Conservation (phyloP, 2,888 invertebrate species). For the Callosobruchus maculatus region DNA sequence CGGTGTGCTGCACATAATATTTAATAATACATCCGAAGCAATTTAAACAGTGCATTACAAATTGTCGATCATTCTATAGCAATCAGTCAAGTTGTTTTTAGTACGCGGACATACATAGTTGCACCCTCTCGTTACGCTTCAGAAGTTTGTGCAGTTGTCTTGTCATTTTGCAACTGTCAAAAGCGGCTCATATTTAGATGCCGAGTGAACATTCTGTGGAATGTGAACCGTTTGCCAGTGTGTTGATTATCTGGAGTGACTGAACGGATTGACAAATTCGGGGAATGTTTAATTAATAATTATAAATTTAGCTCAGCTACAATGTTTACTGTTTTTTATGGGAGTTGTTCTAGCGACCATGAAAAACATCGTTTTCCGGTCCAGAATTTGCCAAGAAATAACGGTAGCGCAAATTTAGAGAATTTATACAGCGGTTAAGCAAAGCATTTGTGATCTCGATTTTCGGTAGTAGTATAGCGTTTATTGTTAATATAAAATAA, state of each 20-base stretch:
- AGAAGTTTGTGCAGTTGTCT: background rate
- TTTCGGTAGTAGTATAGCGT: too few relatives aligned
- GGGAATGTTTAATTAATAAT: background rate
- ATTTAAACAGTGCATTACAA: background rate
- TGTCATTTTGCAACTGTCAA: background rate
- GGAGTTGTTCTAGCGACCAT: too few relatives aligned
- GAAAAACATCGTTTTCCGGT: too few relatives aligned
- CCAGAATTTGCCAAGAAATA: too few relatives aligned
- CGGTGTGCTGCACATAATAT: background rate
- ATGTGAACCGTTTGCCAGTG: background rate
- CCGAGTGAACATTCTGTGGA: background rate
- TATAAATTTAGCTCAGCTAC: too few relatives aligned
- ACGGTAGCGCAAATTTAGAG: too few relatives aligned
- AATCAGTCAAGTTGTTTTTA: background rate
- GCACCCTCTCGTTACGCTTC: background rate
- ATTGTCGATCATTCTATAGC: background rate
- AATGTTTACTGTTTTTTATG: too few relatives aligned
- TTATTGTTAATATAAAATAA: too few relatives aligned
- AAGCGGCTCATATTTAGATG: background rate
- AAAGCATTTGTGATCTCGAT: too few relatives aligned
- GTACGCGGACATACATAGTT: background rate
- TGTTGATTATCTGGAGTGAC: background rate
- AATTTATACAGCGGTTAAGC: too few relatives aligned
- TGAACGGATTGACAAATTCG: background rate
- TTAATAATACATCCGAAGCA: background rate